Evolutionary conservation across 2,113 vertebrate species (phyloP), one percentile per base, ranked within the genome.

Genomic region (Hypocryptadius cinnamomeus): DNA sequence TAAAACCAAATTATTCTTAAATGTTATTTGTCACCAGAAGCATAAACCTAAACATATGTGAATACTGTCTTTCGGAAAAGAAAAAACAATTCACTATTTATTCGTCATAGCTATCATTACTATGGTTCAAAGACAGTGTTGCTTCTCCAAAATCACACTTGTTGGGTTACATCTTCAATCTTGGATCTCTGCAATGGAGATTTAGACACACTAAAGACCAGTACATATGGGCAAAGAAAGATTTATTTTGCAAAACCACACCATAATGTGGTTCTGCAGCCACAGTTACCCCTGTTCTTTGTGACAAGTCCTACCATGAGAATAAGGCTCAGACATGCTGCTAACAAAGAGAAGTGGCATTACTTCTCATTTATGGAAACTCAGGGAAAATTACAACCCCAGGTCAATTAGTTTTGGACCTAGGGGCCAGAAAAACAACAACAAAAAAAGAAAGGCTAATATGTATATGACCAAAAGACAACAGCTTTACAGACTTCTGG

Each of bases 181-280:
- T 59, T 48, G 16, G 20, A 30, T 80, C 23, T 74, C 35, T 68
- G 30, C 6, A 25, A 27, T 2, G 4, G 28, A 17, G 9, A 30
- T 53, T 61, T 61, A 47, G 31, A 27, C 6, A n/a, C 6, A 27
- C 18, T 42, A 31, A 91, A 68, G 10, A 56, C 15, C 11, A 40
- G 11, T 42, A 33, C 2, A 5, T 4, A 28, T 5, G 11, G 17
- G 9, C 13, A 68, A 57, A 79, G 33, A 35, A 81, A 69, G 5
- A 39, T 23, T 53, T 33, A 4, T 72, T 73, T 59, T 78, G 42
- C 8, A 51, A 53, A 14, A 66, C 6, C 22, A 25, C 9, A n/a
- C 17, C 56, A 47, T 5, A 50, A 11, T 0, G 0, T 8, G 2
- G 6, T 11, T 79, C 15, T 68, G 18, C 33, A 47, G 15, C 4